These are phyloP conservation scores for Geodia barretti DNA, from an alignment of 37 sponge, comb jelly and placozoan species.

Conservation along the genomic window DNA sequence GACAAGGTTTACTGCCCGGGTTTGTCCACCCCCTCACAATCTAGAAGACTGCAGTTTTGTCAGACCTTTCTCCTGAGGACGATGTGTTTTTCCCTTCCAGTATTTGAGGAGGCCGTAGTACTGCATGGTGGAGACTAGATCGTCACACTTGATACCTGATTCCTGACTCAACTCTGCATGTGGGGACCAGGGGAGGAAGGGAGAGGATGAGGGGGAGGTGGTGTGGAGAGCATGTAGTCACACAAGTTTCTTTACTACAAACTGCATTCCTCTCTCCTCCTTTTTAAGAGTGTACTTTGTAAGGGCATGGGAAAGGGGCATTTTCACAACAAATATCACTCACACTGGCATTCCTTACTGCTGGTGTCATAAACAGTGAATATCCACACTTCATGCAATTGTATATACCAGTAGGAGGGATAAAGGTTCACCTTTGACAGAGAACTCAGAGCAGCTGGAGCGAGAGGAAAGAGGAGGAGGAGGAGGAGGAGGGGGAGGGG, in stretches of 20 bases:
- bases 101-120: conserved; percentile 91
- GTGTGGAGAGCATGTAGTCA: no score
- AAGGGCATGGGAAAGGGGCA: no score
- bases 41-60: background rate
- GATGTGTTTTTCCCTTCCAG: conserved; percentile 95
- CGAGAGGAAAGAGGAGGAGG: no score
- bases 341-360: no score
- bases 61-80: conserved; percentile 79
- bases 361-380: no score
- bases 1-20: background rate
- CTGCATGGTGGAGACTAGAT: conserved; percentile 94
- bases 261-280: no score
- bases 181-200: background rate
- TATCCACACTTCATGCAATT: no score
- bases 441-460: background rate
- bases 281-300: no score
- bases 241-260: no score
- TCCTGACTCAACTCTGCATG: conserved; percentile 71
- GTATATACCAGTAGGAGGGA: no score
- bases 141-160: conserved; percentile 79
- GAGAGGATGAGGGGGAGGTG: background rate
- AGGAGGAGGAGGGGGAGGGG: no score
- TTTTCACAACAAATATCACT: no score
- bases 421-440: background rate
- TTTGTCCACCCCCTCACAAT: background rate